These are phyloP conservation scores for Hiodon tergisus DNA, from an alignment of 2,113 vertebrate genomes.

Conservation along the genomic window DNA sequence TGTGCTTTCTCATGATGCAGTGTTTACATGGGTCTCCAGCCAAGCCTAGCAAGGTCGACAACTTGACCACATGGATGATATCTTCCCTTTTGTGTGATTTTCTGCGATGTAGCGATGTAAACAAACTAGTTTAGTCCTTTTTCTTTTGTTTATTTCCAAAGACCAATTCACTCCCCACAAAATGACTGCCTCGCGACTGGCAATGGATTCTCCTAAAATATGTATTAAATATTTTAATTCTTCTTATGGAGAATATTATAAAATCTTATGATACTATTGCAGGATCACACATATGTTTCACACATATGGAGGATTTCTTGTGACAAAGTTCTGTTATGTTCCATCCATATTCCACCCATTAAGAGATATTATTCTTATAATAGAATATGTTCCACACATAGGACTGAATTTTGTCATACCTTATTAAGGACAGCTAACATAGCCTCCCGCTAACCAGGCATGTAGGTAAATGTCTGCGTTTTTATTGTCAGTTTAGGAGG, in stretches of 20 bases:
- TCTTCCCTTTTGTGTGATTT: conserved; percentile 6
- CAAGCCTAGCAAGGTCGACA: conserved; percentile 7
- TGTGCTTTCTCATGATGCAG: background rate
- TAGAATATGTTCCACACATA: too few relatives aligned
- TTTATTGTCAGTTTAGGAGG: conserved; percentile 44
- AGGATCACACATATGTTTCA: too few relatives aligned
- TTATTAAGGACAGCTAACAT: conserved; percentile 42
- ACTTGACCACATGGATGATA: background rate
- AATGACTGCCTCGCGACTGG: conserved; percentile 1
- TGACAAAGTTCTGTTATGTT: too few relatives aligned
- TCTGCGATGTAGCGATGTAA: conserved; percentile 14
- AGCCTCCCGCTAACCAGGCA: conserved; percentile 39
- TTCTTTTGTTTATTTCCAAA: background rate
- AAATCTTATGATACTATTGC: too few relatives aligned
- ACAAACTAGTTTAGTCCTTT: background rate
- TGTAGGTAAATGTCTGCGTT: conserved; percentile 23
- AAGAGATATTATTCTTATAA: too few relatives aligned
- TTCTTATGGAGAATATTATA: too few relatives aligned
- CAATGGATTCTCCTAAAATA: background rate
- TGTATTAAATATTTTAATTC: too few relatives aligned
- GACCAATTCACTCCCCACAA: background rate
- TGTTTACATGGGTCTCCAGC: conserved; percentile 15
- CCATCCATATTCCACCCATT: too few relatives aligned
- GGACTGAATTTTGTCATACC: too few relatives aligned
- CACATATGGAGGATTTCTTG: too few relatives aligned